Evolutionary conservation across 1,140 invertebrate genomes (phyloP), one percentile per base, ranked within the genome.

Genomic region (Xylocopa sonorina): DNA sequence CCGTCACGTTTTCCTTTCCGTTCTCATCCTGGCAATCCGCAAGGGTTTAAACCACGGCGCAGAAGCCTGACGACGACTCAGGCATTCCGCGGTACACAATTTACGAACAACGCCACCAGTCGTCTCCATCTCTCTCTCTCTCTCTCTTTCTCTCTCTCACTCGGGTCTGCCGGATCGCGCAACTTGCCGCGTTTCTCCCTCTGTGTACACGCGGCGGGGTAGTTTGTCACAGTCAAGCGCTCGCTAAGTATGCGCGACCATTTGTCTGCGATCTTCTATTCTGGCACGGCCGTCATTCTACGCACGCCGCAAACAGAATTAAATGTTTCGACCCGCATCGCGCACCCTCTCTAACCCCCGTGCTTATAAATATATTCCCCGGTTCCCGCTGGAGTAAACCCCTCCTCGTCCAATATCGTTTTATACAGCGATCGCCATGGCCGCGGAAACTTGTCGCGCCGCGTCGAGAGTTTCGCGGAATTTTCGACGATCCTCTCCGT

Each of bases 201-300:
- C 48, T n/a, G 38, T 43, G 72, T 53, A 43, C 43, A 67, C 21
- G 63, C 73, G 38, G 63, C 73, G 38, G 78, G 86, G 86, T 88
- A 91, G 88, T 92, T 92, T 92, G 91, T 92, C 90, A 92, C 89
- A 91, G 90, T 91, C 91, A 91, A 91, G 86, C 83, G 87, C 87
- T 88, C 84, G 80, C 88, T 90, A 91, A 91, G 88, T 91, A 92
- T 91, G 89, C 90, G 74, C 89, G 81, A 89, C 89, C 90, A 86
- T 86, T 86, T 86, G 84, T 86, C 80, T 76, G 76, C 80, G 84
- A 85, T 86, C 83, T 86, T 86, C 80, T 73, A 82, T 86, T 85
- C 84, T 85, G 83, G 76, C 75, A 60, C 67, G 32, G 12, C 5
- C 72, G 66, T 86, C 76, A 84, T 81, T 87, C 84, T 46, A 67